Conservation (phyloP, 2,797 vertebrate species). For the Gambelia wislizenii region DNA sequence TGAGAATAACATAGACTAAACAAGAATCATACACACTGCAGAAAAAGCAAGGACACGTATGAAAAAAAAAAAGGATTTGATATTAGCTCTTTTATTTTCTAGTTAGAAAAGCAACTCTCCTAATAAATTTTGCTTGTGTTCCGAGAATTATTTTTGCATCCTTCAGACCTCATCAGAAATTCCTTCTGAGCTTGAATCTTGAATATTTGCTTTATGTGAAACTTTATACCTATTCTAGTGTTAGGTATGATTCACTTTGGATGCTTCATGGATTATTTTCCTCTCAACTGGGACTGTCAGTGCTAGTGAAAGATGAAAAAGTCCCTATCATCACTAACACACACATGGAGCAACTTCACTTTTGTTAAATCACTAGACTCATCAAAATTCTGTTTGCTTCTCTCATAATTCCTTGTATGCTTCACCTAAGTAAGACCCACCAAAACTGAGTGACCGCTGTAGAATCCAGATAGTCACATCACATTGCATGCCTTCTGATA, state of each 20-base stretch:
- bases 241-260: too few relatives aligned
- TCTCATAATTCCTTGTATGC: background rate
- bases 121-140: background rate
- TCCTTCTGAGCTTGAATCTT: background rate
- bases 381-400: background rate
- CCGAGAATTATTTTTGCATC: background rate
- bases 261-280: background rate
- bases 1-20: background rate
- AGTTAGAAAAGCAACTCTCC: background rate
- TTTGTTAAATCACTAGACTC: background rate
- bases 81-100: background rate
- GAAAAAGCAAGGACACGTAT: background rate
- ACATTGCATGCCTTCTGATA: background rate
- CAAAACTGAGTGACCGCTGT: background rate
- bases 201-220: background rate
- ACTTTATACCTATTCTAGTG: background rate
- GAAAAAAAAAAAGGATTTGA: background rate
- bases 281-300: background rate
- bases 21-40: background rate
- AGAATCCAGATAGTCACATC: background rate
- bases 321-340: background rate
- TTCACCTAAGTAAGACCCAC: background rate
- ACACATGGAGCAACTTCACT: background rate
- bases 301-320: background rate
- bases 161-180: background rate